Evolutionary conservation across 2,888 invertebrate genomes (phyloP).

Genomic region (Melipona bicolor): DNA sequence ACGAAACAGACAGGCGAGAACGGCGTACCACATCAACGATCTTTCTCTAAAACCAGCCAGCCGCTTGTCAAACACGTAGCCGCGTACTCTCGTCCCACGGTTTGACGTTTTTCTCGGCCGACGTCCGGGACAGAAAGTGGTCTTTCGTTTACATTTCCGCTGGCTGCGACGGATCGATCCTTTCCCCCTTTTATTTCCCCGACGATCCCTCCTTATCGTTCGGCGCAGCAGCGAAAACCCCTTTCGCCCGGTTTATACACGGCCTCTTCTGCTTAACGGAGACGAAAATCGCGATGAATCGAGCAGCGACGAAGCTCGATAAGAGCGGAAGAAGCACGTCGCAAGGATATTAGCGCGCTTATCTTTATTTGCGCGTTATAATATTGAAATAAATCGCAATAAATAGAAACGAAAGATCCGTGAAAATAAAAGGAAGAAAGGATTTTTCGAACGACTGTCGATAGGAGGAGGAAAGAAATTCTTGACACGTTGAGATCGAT

Average conservation of each 20-base stretch:
- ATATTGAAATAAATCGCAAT: too few relatives aligned
- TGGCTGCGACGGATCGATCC: conserved; percentile 31
- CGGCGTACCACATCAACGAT: not conserved
- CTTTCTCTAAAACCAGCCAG: conserved; percentile 29
- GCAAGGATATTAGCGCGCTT: too few relatives aligned
- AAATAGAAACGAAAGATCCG: too few relatives aligned
- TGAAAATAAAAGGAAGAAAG: too few relatives aligned
- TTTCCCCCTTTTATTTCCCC: not conserved
- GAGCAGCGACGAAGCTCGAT: not conserved
- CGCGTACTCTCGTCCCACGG: conserved; percentile 22
- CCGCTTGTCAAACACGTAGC: conserved; percentile 56
- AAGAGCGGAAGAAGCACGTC: not conserved
- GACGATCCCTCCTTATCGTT: conserved; percentile 19
- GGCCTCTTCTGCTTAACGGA: not conserved
- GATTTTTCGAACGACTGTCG: not conserved
- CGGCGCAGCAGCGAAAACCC: not conserved
- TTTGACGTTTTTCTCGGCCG: conserved; percentile 31
- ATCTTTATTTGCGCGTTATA: too few relatives aligned
- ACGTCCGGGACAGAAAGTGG: conserved; percentile 30
- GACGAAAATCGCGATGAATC: not conserved
- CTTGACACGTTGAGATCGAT: conserved; percentile 8
- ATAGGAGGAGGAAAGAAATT: not conserved
- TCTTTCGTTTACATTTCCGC: conserved; percentile 53
- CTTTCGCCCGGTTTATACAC: not conserved
- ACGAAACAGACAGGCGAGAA: conserved; percentile 23